Evolutionary conservation across 2,797 vertebrate species (phyloP).

Genomic region (Pangasius krempfi): DNA sequence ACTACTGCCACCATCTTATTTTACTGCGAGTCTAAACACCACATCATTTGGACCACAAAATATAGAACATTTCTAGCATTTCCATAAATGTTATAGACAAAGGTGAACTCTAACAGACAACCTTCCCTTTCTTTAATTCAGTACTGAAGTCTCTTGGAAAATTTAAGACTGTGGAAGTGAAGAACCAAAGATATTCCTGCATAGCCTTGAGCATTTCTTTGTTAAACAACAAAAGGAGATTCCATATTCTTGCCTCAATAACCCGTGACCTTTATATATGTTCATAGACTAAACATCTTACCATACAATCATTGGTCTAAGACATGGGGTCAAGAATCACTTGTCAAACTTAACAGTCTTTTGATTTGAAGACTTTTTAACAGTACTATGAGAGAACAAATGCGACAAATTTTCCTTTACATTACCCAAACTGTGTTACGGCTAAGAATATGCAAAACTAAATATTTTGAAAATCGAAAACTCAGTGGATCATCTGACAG

Average conservation of each 20-base stretch:
- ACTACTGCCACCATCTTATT: background rate
- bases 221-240: background rate
- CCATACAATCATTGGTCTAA: background rate
- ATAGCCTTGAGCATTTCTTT: background rate
- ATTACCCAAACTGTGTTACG: background rate
- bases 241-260: background rate
- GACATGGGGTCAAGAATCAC: background rate
- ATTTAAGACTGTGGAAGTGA: background rate
- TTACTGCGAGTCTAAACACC: background rate
- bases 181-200: background rate
- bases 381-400: background rate
- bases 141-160: background rate
- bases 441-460: conserved; percentile 5
- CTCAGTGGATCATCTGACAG: background rate
- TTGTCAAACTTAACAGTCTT: background rate
- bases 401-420: background rate
- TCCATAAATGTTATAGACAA: background rate
- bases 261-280: background rate
- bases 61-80: background rate
- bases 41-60: background rate
- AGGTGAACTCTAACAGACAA: background rate
- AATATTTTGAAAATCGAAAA: background rate
- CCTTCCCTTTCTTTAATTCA: background rate
- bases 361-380: background rate
- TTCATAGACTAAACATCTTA: background rate